phyloP scores from a whole-genome alignment of 2,113 vertebrate species.

The Nothobranchius furzeri region DNA sequence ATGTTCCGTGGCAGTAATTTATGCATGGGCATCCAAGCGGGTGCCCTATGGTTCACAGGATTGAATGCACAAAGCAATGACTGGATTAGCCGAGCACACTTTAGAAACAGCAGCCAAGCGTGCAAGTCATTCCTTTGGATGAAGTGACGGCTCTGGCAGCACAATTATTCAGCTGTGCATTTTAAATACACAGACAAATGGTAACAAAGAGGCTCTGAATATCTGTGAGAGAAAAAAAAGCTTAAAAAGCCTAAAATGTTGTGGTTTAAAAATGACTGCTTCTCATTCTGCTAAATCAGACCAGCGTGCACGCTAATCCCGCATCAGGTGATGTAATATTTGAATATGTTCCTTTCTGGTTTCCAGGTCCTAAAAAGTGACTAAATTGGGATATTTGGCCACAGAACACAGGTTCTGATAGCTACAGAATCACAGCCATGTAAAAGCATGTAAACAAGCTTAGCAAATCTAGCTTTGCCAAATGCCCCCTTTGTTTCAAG shows the following conservation, averaged over 20 bases:
- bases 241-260: conserved; percentile 49
- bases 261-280: background rate
- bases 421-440: conserved; percentile 47
- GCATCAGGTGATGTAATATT: conserved; percentile 7
- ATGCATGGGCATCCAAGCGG: conserved; percentile 79
- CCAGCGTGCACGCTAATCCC: background rate
- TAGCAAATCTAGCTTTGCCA: conserved; percentile 45
- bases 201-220: conserved; percentile 33
- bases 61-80: conserved; percentile 79
- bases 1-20: conserved; percentile 82
- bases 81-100: conserved; percentile 80
- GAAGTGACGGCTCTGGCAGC: conserved; percentile 68
- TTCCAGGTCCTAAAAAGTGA: background rate
- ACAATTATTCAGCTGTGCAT: conserved; percentile 72
- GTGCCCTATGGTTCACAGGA: conserved; percentile 77
- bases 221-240: conserved; percentile 38
- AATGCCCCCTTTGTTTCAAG: conserved; percentile 55
- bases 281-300: no score
- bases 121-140: conserved; percentile 76
- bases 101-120: conserved; percentile 76
- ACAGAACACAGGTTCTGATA: conserved; percentile 34
- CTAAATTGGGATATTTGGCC: conserved; percentile 41
- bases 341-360: conserved; percentile 18
- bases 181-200: conserved; percentile 69
- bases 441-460: conserved; percentile 57